These are phyloP conservation scores for Eumerus sabulonum DNA, from an alignment of 2,888 invertebrate species.

Conservation along the genomic window DNA sequence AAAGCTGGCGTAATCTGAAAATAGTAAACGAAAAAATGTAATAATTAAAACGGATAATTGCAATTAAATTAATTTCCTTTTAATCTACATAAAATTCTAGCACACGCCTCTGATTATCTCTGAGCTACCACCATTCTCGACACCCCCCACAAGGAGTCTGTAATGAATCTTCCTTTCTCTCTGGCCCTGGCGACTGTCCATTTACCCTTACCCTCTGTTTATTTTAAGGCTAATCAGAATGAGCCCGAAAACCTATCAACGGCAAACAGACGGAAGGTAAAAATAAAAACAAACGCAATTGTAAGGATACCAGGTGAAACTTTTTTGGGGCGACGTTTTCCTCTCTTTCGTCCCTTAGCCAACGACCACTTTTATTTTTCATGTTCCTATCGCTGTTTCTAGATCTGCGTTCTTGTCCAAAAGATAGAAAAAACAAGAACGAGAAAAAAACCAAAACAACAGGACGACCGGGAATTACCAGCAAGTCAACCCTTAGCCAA, in stretches of 20 bases:
- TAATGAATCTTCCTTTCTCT: conserved; percentile 29
- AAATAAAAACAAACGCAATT: conserved; percentile 12
- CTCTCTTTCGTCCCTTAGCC: conserved; percentile 15
- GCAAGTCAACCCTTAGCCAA: too few relatives aligned
- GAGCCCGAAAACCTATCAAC: conserved; percentile 39
- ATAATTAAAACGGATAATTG: conserved; percentile 50
- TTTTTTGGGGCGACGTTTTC: conserved; percentile 33
- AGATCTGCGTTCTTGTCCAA: too few relatives aligned
- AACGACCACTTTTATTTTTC: conserved; percentile 1
- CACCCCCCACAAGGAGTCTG: conserved; percentile 15
- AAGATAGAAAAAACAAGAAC: too few relatives aligned
- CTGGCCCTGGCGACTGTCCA: neutral
- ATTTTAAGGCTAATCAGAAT: conserved; percentile 52
- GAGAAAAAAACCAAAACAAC: too few relatives aligned
- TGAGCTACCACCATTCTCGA: neutral
- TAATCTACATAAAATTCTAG: conserved; percentile 50
- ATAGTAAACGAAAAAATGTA: conserved; percentile 3
- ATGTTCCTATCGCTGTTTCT: too few relatives aligned
- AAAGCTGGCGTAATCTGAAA: too few relatives aligned
- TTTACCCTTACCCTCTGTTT: conserved; percentile 14
- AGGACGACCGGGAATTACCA: too few relatives aligned
- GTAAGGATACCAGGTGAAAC: conserved; percentile 52
- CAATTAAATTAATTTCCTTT: conserved; percentile 54
- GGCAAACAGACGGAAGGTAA: conserved; percentile 14
- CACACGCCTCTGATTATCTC: conserved; percentile 16